These are phyloP conservation scores for Megaptera novaeangliae DNA, from an alignment of 2,113 vertebrate species.

Conservation along the genomic window DNA sequence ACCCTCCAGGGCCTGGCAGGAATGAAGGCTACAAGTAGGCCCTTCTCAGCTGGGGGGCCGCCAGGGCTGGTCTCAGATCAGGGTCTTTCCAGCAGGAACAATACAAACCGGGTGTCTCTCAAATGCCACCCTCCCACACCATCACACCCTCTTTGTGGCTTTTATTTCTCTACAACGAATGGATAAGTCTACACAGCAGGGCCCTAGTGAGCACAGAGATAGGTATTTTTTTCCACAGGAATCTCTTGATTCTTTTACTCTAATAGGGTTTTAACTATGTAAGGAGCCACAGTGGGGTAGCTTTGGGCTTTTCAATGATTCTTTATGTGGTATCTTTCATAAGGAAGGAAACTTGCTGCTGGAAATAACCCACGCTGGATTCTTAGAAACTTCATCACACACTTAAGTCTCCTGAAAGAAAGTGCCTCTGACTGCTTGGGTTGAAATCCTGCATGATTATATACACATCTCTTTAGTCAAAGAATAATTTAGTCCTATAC, in stretches of 20 bases:
- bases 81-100: slow-evolving; percentile 39
- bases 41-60: background rate
- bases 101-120: slow-evolving; percentile 57
- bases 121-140: background rate
- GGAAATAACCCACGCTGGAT: slow-evolving; percentile 25
- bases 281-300: slow-evolving; percentile 26
- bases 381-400: background rate
- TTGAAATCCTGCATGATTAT: background rate
- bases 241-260: slow-evolving; percentile 49
- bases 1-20: slow-evolving; percentile 14
- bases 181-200: slow-evolving; percentile 65
- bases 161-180: slow-evolving; percentile 61
- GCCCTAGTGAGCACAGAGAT: slow-evolving; percentile 54
- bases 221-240: background rate
- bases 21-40: slow-evolving; percentile 3
- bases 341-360: slow-evolving; percentile 48
- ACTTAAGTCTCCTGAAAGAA: background rate
- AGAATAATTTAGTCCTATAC: background rate
- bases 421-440: background rate
- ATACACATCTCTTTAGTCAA: background rate
- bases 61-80: background rate
- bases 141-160: slow-evolving; percentile 53
- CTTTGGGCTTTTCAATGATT: slow-evolving; percentile 60
- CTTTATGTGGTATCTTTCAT: slow-evolving; percentile 59
- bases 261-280: slow-evolving; percentile 59